phyloP scores from a whole-genome alignment of 1,140 invertebrate species.

The Lerema accius region DNA sequence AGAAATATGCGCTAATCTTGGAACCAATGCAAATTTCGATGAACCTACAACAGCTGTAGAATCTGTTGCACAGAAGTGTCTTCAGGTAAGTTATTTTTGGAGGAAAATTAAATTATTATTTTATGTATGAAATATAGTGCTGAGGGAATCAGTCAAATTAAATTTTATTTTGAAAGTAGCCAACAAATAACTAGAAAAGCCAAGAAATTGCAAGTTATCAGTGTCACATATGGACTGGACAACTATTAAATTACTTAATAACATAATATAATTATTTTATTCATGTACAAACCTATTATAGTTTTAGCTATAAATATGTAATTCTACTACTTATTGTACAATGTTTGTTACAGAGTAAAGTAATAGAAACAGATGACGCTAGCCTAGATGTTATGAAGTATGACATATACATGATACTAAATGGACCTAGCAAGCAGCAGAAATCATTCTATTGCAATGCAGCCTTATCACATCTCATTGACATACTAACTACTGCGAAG shows the following conservation, averaged over 20 bases:
- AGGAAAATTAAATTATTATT: constrained; percentile 28
- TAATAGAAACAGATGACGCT: constrained; percentile 64
- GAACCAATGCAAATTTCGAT: constrained; percentile 84
- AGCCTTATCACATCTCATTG: constrained; percentile 85
- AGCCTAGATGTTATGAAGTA: constrained; percentile 71
- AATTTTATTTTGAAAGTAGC: too few species aligned
- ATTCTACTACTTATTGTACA: too few species aligned
- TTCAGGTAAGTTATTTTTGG: constrained; percentile 78
- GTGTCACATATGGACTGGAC: too few species aligned
- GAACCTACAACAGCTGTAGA: constrained; percentile 84
- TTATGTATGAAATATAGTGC: too few species aligned
- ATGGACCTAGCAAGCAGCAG: constrained; percentile 65
- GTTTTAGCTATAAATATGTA: too few species aligned
- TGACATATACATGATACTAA: constrained; percentile 59
- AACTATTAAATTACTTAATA: too few species aligned
- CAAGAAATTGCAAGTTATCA: too few species aligned
- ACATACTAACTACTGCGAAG: constrained; percentile 79
- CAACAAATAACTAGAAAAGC: too few species aligned
- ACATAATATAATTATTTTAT: too few species aligned
- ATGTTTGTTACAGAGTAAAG: constrained; percentile 58
- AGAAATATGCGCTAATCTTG: constrained; percentile 85
- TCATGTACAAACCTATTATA: too few species aligned
- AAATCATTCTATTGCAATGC: constrained; percentile 66
- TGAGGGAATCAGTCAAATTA: too few species aligned
- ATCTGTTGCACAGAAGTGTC: constrained; percentile 84